Conservation (phyloP, 2,113 vertebrate species). For the Limnothrissa miodon region DNA sequence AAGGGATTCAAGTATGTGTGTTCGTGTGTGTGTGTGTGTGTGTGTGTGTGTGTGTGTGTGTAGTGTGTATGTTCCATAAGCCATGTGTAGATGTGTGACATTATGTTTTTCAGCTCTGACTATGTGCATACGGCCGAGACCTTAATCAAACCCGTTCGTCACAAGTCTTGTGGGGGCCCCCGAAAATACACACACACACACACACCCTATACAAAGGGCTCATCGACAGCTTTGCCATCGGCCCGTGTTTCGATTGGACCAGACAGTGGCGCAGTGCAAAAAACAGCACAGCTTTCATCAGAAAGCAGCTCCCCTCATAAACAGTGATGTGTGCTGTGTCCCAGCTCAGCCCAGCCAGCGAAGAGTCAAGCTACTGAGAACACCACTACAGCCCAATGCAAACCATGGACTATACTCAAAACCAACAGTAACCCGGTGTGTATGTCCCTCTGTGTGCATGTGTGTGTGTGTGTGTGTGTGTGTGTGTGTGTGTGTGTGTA, state of each 20-base stretch:
- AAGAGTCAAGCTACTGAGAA: constrained; percentile 57
- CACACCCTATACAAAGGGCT: constrained; percentile 13
- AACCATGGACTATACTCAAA: constrained; percentile 68
- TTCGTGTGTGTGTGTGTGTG: constrained; percentile 42
- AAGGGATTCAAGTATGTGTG: constrained; percentile 62
- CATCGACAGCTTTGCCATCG: not conserved
- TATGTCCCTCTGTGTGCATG: not conserved
- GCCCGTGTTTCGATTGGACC: constrained; percentile 65
- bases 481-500: constrained; percentile 31
- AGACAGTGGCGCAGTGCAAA: constrained; percentile 67
- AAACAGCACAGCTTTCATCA: constrained; percentile 73
- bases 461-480: not conserved
- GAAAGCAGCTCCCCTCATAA: constrained; percentile 74
- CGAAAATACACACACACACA: constrained; percentile 5
- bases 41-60: constrained; percentile 45
- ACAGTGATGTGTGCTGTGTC: constrained; percentile 70
- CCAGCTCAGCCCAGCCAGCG: constrained; percentile 47
- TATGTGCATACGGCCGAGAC: not conserved
- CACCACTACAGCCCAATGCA: constrained; percentile 61
- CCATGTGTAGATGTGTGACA: not conserved
- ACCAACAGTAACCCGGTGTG: constrained; percentile 53
- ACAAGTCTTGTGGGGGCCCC: not conserved
- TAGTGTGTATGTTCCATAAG: constrained; percentile 10
- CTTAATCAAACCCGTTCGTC: not conserved
- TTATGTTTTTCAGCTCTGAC: not conserved